phyloP scores from a whole-genome alignment of 2,113 vertebrate genomes.

The Hiodon tergisus region DNA sequence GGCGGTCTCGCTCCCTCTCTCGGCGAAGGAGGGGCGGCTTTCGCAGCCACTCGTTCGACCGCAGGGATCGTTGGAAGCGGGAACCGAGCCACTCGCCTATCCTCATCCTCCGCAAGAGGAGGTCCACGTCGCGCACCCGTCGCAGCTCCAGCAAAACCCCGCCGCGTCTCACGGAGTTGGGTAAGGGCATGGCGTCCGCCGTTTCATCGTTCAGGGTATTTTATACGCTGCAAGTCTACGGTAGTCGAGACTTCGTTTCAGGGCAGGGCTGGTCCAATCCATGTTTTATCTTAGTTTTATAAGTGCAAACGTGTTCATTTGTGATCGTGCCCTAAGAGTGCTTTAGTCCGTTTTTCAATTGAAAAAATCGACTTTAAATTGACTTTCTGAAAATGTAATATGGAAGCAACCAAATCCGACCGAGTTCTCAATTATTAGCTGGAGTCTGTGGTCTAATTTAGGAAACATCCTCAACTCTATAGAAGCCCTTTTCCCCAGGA shows the following conservation, averaged over 20 bases:
- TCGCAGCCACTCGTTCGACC: slow-evolving; percentile 81
- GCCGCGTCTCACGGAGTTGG: slow-evolving; percentile 90
- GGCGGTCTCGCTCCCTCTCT: slow-evolving; percentile 75
- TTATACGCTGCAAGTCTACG: background rate
- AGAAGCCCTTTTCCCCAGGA: too few relatives aligned
- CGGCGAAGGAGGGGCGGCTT: slow-evolving; percentile 72
- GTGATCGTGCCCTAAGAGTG: too few relatives aligned
- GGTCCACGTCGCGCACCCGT: slow-evolving; percentile 79
- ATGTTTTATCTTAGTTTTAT: too few relatives aligned
- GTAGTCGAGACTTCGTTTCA: too few relatives aligned
- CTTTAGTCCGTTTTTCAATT: too few relatives aligned
- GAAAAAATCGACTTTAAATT: too few relatives aligned
- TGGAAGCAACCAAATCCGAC: too few relatives aligned
- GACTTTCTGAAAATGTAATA: too few relatives aligned
- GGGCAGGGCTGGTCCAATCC: too few relatives aligned
- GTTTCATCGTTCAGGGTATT: background rate
- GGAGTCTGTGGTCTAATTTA: too few relatives aligned
- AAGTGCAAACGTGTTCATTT: background rate
- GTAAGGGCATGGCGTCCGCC: slow-evolving; percentile 49
- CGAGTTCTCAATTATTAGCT: too few relatives aligned
- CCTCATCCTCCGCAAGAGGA: slow-evolving; percentile 76
- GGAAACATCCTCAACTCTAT: too few relatives aligned
- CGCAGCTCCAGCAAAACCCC: slow-evolving; percentile 81
- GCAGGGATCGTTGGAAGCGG: slow-evolving; percentile 77
- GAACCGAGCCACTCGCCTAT: slow-evolving; percentile 87